A percentile compares a stretch with the other conserved stretches of the same genome.
Evolutionary conservation across 1,140 invertebrate genomes (phyloP).

Genomic region (Drosophila azteca): DNA sequence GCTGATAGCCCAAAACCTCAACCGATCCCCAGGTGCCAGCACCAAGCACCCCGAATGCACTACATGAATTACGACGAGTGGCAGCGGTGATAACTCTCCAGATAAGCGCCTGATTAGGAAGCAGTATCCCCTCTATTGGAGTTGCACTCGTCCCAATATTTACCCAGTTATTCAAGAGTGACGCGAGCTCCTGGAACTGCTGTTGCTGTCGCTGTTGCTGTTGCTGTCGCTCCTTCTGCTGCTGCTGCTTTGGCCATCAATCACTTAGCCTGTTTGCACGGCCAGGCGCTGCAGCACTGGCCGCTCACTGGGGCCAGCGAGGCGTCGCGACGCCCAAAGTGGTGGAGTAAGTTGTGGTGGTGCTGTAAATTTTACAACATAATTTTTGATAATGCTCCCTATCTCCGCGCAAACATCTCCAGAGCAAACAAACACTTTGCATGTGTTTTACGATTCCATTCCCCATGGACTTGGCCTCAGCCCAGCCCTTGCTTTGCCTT

Average conservation of each 20-base stretch:
- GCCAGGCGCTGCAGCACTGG: conserved; percentile 6
- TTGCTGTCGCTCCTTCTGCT: not conserved
- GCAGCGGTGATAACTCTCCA: conserved; percentile 48
- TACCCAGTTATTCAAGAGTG: conserved; percentile 76
- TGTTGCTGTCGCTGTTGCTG: not conserved
- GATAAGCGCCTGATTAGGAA: conserved; percentile 81
- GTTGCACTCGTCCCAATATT: conserved; percentile 59
- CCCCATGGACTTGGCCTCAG: conserved; percentile 59
- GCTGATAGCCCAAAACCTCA: too few species aligned
- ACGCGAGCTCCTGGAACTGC: conserved; percentile 43
- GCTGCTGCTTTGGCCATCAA: conserved; percentile 51
- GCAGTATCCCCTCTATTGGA: conserved; percentile 29
- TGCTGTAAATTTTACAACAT: conserved; percentile 80
- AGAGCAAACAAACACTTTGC: conserved; percentile 61
- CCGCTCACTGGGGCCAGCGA: conserved; percentile 15
- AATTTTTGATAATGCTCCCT: conserved; percentile 75
- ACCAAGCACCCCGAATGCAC: conserved; percentile 6
- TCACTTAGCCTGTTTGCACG: conserved; percentile 61
- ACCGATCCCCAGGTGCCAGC: not conserved
- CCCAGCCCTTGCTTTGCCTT: not conserved
- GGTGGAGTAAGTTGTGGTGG: not conserved
- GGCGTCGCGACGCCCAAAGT: too few species aligned
- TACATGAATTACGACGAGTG: conserved; percentile 65
- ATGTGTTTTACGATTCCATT: conserved; percentile 68
- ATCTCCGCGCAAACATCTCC: conserved; percentile 35